Base-by-base conservation (phyloP, 2,113 vertebrate species). In the Hippocampus abdominalis region DNA sequence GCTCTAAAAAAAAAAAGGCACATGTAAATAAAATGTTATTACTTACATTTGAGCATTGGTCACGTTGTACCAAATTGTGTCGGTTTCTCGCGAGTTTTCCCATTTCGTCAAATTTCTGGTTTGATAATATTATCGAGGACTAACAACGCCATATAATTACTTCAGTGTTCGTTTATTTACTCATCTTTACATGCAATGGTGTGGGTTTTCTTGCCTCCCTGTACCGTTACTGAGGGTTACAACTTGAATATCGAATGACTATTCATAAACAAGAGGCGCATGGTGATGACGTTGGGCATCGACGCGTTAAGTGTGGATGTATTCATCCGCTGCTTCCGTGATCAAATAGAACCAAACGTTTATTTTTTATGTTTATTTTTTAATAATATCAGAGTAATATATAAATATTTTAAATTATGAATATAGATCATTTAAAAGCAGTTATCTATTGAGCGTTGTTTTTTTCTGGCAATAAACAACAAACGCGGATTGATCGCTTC, bases 261-360 rank as follows among this genome's bases (percentile, higher is more conserved):
- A 10, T 32, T 75, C 78, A 77, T 85, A 87, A 88, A 90, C 85
- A 87, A 29, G 2, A 12, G 86, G 59, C 88, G 88, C 88, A 56
- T 2, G 27, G 46, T 53, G 59, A 80, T 81, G 81, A 91, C 88
- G 87, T 73, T 0, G 11, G 20, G 0, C 0, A 11, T 3, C 1
- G 7, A 63, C 0, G 3, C 25, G 1, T 1, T 27, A 20, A 11
- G 0, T 20, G 12, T 23, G 5, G 36, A 36, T 0, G 49, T 89
- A 27, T 84, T 72, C 72, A 16, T 87, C 83, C 87, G 85, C 87
- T 39, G 8, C 0, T 32, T 0, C 9, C 51, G 2, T 7, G 1
- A 11, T 18, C n/a, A 89, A 76, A 10, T 89, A 89, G 84, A 87
- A 1, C 78, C 11, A 54, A 71, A 46, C 39, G 0, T 1, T n/a